Base-by-base conservation (phyloP, 2,113 vertebrate species). In the Vidua macroura region DNA sequence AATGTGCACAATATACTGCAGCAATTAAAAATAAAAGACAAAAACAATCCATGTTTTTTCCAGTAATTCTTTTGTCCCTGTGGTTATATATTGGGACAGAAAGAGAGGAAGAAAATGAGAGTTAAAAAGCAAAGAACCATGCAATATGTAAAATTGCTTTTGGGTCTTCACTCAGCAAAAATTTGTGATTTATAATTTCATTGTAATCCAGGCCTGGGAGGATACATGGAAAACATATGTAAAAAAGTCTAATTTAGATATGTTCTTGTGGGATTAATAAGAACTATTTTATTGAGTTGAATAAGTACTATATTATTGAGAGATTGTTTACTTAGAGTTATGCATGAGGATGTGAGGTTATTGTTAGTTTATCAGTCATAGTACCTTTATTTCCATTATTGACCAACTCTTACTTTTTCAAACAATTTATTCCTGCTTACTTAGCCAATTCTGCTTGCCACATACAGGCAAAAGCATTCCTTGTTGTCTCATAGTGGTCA, bases 341-440 rank as follows among this genome's bases (percentile, higher is more conserved):
- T 23, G 15, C 1, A 0, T 53, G n/a, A 77, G 20, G 35, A 28
- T 46, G 5, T 31, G 28, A 53, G 6, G 2, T 70, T 82, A 23
- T 52, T 81, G 12, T 60, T 0, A 0, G 6, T 84, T 77, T 22
- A 28, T 44, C 19, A 37, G 13, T n/a, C 53, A 69, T 5, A 55
- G 20, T 48, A 13, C 4, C 4, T 64, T 79, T 63, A 19, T 14
- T 79, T 77, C 13, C 11, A 11, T 62, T 44, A 41, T 8, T 88
- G 55, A 59, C 10, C 28, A 52, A 7, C 7, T 35, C n/a, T 22
- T 39, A 17, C 13, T 84, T 79, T 24, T 64, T 74, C 33, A 78
- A 39, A 39, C 6, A 58, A 9, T 25, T 75, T 44, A 7, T 51
- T 72, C 9, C 27, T 9, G 5, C 35, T 41, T 72, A 37, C 10